Base-by-base conservation (phyloP, 2,113 vertebrate genomes). In the Electrona antarctica region DNA sequence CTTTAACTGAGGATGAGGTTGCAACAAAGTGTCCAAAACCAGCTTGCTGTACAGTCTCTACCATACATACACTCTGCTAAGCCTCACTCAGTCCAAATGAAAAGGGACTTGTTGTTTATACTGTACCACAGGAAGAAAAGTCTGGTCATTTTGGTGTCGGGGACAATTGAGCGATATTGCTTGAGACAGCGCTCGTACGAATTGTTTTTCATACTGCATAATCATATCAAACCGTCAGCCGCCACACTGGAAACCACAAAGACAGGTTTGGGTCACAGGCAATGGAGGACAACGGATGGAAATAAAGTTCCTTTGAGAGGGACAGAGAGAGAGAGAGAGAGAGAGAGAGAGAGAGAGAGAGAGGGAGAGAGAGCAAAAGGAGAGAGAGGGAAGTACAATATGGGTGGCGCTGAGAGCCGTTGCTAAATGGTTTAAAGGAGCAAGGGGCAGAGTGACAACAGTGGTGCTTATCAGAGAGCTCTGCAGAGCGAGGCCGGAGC, bases 61-160 rank as follows among this genome's bases (percentile, higher is more conserved):
- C 33, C 21, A 21, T 21, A 21, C 33, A 41, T 41, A n/a, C 52
- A 50, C 70, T 64, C 52, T 59, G 54, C 52, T 64, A 13, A 73
- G 54, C 47, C 12, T 51, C 64, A 56, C 13, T 54, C 56, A 15
- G 48, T 6, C 14, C 33, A 54, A 67, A 74, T 55, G 14, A 74
- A 51, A 47, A 58, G 8, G 21, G 56, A 60, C 56, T 74, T 60
- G 71, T 74, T 60, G 71, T 66, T 67, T 61, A 67, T 28, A 52
- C 33, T 41, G 33, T 41, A 41, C 33, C 14, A 59, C 33, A 52
- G 33, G 41, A 54, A 47, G 64, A 61, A 14, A 52, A 61, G 21
- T 59, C 55, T 66, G 71, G 13, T 73, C 13, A 66, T 52, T 21
- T 51, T 47, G 56, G 71, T 52, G 45, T 60, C 8, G 13, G 46